Evolutionary conservation across 2,888 invertebrate genomes (phyloP), one percentile per base, ranked within the genome.

Genomic region (Branchinecta sandiegonensis): DNA sequence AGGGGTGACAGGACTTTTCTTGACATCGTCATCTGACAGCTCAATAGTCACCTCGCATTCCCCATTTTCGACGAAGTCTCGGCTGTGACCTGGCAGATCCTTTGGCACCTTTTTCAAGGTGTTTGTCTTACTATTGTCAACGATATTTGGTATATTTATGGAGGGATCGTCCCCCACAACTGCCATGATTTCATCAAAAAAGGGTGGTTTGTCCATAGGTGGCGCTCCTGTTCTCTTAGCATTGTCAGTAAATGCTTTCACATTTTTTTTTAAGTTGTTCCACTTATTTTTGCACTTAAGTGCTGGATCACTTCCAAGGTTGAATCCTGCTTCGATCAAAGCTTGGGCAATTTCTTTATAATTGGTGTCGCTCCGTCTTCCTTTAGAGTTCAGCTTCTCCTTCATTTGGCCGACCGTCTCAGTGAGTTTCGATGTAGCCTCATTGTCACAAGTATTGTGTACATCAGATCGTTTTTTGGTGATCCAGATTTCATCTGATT

Each of bases 201-300:
- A n/a, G n/a, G n/a, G n/a, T n/a, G n/a, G n/a, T n/a, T n/a, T n/a
- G n/a, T n/a, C n/a, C n/a, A n/a, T n/a, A n/a, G n/a, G n/a, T n/a
- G n/a, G n/a, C n/a, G n/a, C n/a, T n/a, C n/a, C n/a, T n/a, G n/a
- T n/a, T n/a, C n/a, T n/a, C n/a, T n/a, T n/a, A n/a, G n/a, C n/a
- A n/a, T n/a, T n/a, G n/a, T n/a, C n/a, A n/a, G n/a, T n/a, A n/a
- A n/a, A n/a, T n/a, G n/a, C n/a, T n/a, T n/a, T n/a, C n/a, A n/a
- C n/a, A n/a, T n/a, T n/a, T n/a, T n/a, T n/a, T n/a, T n/a, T n/a
- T n/a, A 50, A 50, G 50, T 50, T 50, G n/a, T 50, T 3, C n/a
- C 50, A 50, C 50, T 50, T 50, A 2, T 50, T 50, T n/a, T 50
- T 50, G n/a, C 50, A 50, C n/a, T 50, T 50, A n/a, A n/a, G n/a